Conservation (phyloP, 2,113 vertebrate species). For the Epinephelus lanceolatus region DNA sequence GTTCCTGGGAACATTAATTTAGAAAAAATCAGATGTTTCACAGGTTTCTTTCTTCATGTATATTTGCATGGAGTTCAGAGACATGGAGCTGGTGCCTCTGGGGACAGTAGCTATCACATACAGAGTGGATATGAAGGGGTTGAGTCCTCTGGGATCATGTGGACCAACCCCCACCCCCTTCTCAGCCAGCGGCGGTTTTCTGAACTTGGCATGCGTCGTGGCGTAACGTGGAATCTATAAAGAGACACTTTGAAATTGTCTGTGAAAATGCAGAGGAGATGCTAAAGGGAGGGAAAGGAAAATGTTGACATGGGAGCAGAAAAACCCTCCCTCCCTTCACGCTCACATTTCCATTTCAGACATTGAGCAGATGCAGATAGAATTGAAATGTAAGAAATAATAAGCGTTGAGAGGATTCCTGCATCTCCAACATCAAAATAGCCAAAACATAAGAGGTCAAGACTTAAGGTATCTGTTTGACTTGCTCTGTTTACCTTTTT, state of each 20-base stretch:
- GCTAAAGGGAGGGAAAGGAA: constrained; percentile 13
- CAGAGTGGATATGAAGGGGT: constrained; percentile 1
- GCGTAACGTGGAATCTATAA: constrained; percentile 31
- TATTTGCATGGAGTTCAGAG: constrained; percentile 39
- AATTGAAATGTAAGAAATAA: constrained; percentile 11
- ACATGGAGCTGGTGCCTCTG: constrained; percentile 32
- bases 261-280: constrained; percentile 24
- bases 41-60: not conserved
- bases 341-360: constrained; percentile 34
- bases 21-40: not conserved
- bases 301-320: constrained; percentile 12
- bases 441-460: not conserved
- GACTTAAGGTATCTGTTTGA: not conserved
- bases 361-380: not conserved
- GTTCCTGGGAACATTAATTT: not conserved
- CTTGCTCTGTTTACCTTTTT: not conserved
- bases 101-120: constrained; percentile 38
- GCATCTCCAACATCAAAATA: not conserved
- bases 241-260: constrained; percentile 39
- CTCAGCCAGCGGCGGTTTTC: constrained; percentile 17
- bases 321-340: not conserved
- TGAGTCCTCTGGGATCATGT: constrained; percentile 17
- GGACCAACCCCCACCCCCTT: not conserved
- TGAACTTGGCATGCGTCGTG: not conserved
- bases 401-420: not conserved